phyloP scores from a whole-genome alignment of 2,797 vertebrate species.

The Ptychadena robeensis region DNA sequence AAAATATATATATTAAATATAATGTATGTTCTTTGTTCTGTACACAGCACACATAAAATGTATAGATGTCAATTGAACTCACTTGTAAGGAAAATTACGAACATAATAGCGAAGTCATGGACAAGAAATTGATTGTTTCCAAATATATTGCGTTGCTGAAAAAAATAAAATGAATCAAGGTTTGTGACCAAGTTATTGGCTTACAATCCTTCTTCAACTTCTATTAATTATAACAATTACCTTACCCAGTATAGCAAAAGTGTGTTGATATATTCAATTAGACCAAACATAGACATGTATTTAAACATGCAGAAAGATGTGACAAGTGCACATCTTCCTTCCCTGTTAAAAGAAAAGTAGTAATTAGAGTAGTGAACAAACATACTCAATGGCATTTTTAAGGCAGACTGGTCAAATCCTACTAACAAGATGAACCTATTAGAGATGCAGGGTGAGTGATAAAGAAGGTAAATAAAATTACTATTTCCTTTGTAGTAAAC shows the following conservation, averaged over 20 bases:
- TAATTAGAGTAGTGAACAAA: not conserved
- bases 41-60: no score
- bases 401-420: no score
- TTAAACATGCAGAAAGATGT: slow-evolving; percentile 83
- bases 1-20: no score
- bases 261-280: slow-evolving; percentile 78
- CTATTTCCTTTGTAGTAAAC: no score
- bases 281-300: slow-evolving; percentile 82
- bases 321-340: slow-evolving; percentile 78
- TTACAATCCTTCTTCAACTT: not conserved
- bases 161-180: slow-evolving; percentile 58
- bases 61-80: slow-evolving; percentile 65
- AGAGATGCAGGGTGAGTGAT: no score
- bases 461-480: no score
- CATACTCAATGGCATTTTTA: no score
- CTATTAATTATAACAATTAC: not conserved
- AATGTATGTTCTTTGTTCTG: no score
- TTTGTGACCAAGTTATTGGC: not conserved
- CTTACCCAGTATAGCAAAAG: slow-evolving; percentile 81
- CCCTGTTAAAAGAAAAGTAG: slow-evolving; percentile 66
- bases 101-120: slow-evolving; percentile 80
- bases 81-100: slow-evolving; percentile 80
- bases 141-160: slow-evolving; percentile 78
- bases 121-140: slow-evolving; percentile 82
- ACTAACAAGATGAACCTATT: no score